A percentile compares a stretch with the other conserved stretches of the same genome.
Evolutionary conservation across 2,797 vertebrate genomes (phyloP).

Genomic region (Craterocephalus amniculus): DNA sequence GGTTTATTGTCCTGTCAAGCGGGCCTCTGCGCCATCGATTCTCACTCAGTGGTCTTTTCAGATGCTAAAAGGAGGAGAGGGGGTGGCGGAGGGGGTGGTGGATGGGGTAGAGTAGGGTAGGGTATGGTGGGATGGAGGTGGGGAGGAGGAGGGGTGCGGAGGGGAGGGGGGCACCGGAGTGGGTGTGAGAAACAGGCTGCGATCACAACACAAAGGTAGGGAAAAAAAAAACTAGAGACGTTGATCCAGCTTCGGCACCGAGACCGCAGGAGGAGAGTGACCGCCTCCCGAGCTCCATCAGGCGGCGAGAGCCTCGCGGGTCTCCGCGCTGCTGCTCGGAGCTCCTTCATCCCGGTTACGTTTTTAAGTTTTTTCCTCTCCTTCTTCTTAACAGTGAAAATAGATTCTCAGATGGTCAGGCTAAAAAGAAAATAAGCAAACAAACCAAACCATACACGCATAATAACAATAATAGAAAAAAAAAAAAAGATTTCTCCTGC

Average conservation of each 20-base stretch:
- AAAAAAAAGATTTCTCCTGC: constrained; percentile 41
- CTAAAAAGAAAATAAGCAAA: background rate
- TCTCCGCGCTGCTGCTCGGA: constrained; percentile 28
- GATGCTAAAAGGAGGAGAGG: constrained; percentile 84
- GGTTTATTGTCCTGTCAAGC: constrained; percentile 89
- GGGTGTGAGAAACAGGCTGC: constrained; percentile 83
- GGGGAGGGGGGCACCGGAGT: constrained; percentile 57
- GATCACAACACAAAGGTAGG: constrained; percentile 85
- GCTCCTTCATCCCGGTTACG: constrained; percentile 16
- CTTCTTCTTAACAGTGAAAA: constrained; percentile 6
- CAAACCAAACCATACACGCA: background rate
- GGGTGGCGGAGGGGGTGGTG: constrained; percentile 64
- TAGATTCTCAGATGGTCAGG: background rate
- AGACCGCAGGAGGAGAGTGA: constrained; percentile 34
- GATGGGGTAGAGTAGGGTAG: constrained; percentile 35
- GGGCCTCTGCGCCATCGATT: constrained; percentile 89
- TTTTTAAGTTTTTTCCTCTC: background rate
- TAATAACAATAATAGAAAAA: background rate
- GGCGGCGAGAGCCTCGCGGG: constrained; percentile 45
- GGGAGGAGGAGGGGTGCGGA: constrained; percentile 24
- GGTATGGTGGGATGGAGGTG: constrained; percentile 68
- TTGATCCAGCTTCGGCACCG: constrained; percentile 43
- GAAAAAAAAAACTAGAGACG: constrained; percentile 28
- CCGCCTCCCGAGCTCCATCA: constrained; percentile 54
- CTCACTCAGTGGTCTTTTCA: constrained; percentile 86